phyloP scores from a whole-genome alignment of 2,113 vertebrate species.

The Lophura nycthemera region DNA sequence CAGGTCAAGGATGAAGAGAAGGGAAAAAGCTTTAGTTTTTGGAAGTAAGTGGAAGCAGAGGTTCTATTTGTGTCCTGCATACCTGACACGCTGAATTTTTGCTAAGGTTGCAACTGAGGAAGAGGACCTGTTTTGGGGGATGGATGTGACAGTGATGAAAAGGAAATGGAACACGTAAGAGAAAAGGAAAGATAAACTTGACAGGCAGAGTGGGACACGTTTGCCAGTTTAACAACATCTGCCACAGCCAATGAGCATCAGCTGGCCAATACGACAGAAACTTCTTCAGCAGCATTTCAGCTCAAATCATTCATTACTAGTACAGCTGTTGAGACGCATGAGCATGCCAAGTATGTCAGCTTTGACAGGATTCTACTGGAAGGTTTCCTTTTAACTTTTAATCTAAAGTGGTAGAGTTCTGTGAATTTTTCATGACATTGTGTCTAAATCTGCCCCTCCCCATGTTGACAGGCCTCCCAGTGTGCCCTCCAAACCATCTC shows the following conservation, averaged over 20 bases:
- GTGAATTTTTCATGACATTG: not conserved
- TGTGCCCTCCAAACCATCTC: not conserved
- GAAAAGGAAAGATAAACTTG: not conserved
- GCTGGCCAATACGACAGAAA: not conserved
- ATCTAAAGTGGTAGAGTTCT: not conserved
- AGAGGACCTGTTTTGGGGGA: not conserved
- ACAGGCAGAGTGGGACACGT: not conserved
- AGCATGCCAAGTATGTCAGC: not conserved
- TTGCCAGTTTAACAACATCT: slow-evolving; percentile 30
- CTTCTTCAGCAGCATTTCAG: not conserved
- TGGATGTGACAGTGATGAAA: not conserved
- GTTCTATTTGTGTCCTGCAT: not conserved
- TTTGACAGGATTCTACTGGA: slow-evolving; percentile 24
- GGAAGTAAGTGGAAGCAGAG: not conserved
- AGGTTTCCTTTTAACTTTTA: slow-evolving; percentile 30
- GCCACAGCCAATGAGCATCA: slow-evolving; percentile 22
- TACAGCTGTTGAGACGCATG: not conserved
- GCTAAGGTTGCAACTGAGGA: not conserved
- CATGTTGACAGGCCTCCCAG: fast-evolving
- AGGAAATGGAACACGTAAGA: not conserved
- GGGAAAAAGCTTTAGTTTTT: not conserved
- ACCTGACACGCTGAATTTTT: not conserved
- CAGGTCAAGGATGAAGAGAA: not conserved
- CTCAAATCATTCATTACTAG: not conserved
- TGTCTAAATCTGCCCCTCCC: not conserved